Evolutionary conservation across 1,140 invertebrate species (phyloP), one percentile per base, ranked within the genome.

Genomic region (Oncopodura yosiiana): DNA sequence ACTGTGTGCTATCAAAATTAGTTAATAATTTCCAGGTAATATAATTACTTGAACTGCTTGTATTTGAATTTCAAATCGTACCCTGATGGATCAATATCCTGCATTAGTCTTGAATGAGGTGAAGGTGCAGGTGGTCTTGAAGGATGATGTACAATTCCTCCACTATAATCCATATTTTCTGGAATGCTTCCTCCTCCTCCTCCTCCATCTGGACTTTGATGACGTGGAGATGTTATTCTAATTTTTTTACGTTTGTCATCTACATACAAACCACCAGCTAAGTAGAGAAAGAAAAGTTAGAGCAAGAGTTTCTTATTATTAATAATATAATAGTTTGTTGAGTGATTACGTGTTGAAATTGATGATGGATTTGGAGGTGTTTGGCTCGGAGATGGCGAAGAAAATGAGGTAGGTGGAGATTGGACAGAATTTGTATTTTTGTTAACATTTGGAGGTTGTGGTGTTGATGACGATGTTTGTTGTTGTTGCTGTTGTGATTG

Each of bases 381-480:
- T 45, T 56, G 56, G 56, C 55, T 61, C 45, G 63, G 63, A 56
- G 61, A 66, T 41, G 65, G 61, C 39, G 65, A 65, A 37, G 65
- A 64, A 44, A 61, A 64, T 61, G 63, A 61, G 59, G 56, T 58
- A 55, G 65, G 63, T 58, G 64, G 59, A 52, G 63, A 63, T 51
- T 61, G 58, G 55, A 60, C 58, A 61, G 62, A 62, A 32, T 58
- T 61, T 56, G 58, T 43, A 56, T 48, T 48, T 58, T 58, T 58
- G 56, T 59, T 53, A 38, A 54, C 38, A 23, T 23, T 36, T 39
- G 24, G 36, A 16, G 14, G 48, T 49, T 48, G 59, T 41, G 57
- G 52, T 43, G 43, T 2, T 8, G 36, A 32, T 36, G 56, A 44
- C 36, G 18, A 44, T 36, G 44, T 26, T 49, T 32, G 46, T 48